Percentiles rank a stretch among this genome's conserved stretches.
Conservation (phyloP, 2,888 invertebrate genomes). For the Alentia gelatinosa region DNA sequence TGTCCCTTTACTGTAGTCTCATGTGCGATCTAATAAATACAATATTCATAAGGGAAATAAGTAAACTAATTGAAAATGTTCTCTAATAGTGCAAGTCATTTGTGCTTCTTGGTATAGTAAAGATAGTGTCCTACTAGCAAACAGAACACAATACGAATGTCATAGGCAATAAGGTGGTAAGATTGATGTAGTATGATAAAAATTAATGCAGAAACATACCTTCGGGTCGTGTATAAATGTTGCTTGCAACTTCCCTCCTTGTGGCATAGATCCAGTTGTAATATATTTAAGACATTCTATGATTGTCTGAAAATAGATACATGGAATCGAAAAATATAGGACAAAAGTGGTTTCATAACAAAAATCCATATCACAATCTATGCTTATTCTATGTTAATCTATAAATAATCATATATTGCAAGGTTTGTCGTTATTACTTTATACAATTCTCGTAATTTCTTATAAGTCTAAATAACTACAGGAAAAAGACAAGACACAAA, state of each 20-base stretch:
- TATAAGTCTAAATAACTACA: not conserved
- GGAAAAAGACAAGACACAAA: no score
- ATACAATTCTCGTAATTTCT: not conserved
- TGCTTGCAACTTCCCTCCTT: slow-evolving; percentile 85
- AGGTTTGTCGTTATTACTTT: no score
- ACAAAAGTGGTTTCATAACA: not conserved
- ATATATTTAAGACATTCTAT: slow-evolving; percentile 96
- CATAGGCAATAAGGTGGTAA: no score
- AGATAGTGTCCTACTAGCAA: no score
- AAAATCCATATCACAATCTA: not conserved
- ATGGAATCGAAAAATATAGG: no score
- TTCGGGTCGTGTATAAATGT: slow-evolving; percentile 96
- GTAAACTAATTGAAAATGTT: no score
- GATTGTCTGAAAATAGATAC: slow-evolving; percentile 88
- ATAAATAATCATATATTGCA: no score
- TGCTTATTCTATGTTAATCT: not conserved
- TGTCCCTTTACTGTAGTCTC: slow-evolving; percentile 83
- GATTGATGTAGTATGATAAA: no score
- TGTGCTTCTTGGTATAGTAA: no score
- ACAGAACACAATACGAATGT: no score
- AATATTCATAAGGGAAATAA: no score
- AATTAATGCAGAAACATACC: slow-evolving; percentile 76
- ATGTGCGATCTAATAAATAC: slow-evolving; percentile 86
- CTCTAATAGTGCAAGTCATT: no score
- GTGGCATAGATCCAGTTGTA: slow-evolving; percentile 94